Conservation (phyloP, 2,797 vertebrate genomes). For the Sebastes glaucus region DNA sequence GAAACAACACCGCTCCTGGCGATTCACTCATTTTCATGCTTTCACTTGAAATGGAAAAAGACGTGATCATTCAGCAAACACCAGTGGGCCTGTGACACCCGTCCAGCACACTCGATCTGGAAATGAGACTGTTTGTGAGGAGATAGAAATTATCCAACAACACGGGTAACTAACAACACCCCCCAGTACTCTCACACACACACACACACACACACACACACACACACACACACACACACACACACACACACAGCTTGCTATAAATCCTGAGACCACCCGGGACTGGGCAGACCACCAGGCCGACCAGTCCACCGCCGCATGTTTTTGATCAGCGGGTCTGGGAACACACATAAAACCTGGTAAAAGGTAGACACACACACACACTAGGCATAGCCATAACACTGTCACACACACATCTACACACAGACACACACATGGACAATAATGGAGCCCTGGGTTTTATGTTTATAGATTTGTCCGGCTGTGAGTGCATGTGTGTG, state of each 20-base stretch:
- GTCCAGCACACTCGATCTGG: background rate
- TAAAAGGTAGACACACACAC: constrained; percentile 52
- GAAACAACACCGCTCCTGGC: background rate
- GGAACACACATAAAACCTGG: constrained; percentile 63
- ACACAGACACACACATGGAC: constrained; percentile 56
- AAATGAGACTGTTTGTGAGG: constrained; percentile 9
- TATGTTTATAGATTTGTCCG: constrained; percentile 49
- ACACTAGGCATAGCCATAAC: constrained; percentile 35
- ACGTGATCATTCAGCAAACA: background rate
- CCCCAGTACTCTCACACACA: background rate
- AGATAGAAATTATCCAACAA: constrained; percentile 30
- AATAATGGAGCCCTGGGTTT: constrained; percentile 63
- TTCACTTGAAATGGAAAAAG: background rate
- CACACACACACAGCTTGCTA: constrained; percentile 17
- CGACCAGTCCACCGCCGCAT: constrained; percentile 35
- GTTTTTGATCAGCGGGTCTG: constrained; percentile 73
- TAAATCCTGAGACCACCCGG: constrained; percentile 67
- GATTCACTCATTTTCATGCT: background rate
- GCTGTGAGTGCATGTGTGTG: constrained; percentile 2
- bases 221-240: constrained; percentile 13
- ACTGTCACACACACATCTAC: constrained; percentile 55
- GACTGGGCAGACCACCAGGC: constrained; percentile 53
- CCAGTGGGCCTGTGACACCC: background rate
- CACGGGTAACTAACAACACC: background rate
- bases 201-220: constrained; percentile 19